Evolutionary conservation across 2,797 vertebrate species (phyloP).

Genomic region (Pampus argenteus): DNA sequence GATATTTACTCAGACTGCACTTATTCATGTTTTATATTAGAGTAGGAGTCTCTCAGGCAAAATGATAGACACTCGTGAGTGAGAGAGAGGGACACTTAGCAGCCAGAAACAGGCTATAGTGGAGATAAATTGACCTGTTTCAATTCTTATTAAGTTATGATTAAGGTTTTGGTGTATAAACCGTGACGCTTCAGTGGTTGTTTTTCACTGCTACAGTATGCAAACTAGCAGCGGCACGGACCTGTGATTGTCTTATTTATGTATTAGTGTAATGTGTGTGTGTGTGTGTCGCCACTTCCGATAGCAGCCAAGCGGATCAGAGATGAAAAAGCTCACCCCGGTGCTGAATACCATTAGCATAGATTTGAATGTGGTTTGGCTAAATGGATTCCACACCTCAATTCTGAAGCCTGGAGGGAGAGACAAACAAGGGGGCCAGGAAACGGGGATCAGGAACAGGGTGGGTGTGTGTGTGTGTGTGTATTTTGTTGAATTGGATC

Average conservation of each 20-base stretch:
- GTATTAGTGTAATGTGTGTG: constrained; percentile 5
- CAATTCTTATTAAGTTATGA: constrained; percentile 50
- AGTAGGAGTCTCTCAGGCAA: constrained; percentile 16
- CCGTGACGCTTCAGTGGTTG: constrained; percentile 60
- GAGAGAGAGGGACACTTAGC: constrained; percentile 7
- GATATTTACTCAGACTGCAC: constrained; percentile 49
- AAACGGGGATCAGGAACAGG: constrained; percentile 38
- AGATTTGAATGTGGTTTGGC: constrained; percentile 67
- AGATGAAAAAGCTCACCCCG: constrained; percentile 41
- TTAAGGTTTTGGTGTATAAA: constrained; percentile 45
- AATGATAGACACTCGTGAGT: constrained; percentile 47
- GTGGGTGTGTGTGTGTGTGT: constrained; percentile 19
- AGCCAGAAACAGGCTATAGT: constrained; percentile 12
- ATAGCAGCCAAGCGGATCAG: constrained; percentile 39
- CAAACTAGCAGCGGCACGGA: constrained; percentile 12
- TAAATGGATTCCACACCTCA: constrained; percentile 63
- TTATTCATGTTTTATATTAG: constrained; percentile 45
- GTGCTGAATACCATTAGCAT: constrained; percentile 72
- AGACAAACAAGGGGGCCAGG: constrained; percentile 31
- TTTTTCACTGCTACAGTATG: constrained; percentile 52
- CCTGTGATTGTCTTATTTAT: constrained; percentile 14
- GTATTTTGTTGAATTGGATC: constrained; percentile 16
- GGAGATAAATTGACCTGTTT: constrained; percentile 40
- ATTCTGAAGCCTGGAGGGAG: constrained; percentile 24
- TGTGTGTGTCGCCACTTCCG: constrained; percentile 25